Conservation (phyloP, 2,113 vertebrate species). For the Upupa epops region DNA sequence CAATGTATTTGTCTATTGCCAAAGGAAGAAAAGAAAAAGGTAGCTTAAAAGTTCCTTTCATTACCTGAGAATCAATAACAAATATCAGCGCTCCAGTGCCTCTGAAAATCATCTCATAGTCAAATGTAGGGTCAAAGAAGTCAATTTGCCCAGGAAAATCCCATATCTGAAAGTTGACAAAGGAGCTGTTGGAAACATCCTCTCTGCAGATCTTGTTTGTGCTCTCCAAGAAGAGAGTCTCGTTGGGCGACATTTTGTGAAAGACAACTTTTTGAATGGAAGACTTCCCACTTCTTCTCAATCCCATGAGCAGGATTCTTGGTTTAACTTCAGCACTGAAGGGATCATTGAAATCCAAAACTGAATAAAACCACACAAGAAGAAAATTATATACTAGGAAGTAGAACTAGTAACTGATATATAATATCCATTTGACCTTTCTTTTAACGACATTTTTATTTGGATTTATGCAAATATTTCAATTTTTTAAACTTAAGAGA, state of each 20-base stretch:
- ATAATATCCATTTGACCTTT: neutral
- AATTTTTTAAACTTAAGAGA: neutral
- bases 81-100: conserved; percentile 92
- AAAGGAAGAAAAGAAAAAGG: neutral
- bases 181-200: conserved; percentile 92
- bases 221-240: conserved; percentile 92
- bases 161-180: conserved; percentile 96
- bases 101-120: conserved; percentile 95
- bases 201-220: conserved; percentile 94
- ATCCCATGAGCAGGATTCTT: conserved; percentile 93
- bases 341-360: conserved; percentile 86
- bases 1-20: neutral
- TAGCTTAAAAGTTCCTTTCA: neutral
- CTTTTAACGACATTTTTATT: neutral
- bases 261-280: conserved; percentile 97
- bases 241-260: conserved; percentile 94
- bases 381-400: conserved; percentile 24
- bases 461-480: neutral
- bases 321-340: conserved; percentile 91
- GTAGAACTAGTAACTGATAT: neutral
- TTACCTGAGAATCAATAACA: conserved; percentile 94
- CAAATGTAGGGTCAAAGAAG: conserved; percentile 92
- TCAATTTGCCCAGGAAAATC: conserved; percentile 95
- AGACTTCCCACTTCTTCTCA: conserved; percentile 91
- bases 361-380: conserved; percentile 75